Percentiles rank a stretch among this genome's conserved stretches.
These are phyloP conservation scores for Cygnus atratus DNA, from an alignment of 2,113 vertebrate genomes.

Conservation along the genomic window DNA sequence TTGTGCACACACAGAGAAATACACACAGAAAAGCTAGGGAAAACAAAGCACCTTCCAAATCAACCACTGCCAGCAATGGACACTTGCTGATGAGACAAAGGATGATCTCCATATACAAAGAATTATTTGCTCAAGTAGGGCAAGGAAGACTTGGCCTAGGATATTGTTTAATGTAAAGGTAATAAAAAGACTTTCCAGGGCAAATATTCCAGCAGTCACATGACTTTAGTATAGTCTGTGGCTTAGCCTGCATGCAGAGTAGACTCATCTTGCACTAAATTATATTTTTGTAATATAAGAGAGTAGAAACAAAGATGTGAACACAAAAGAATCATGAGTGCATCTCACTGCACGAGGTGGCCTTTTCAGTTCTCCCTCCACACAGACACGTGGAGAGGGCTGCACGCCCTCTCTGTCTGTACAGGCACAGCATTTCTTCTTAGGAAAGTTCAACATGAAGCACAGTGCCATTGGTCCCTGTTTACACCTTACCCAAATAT, in stretches of 20 bases:
- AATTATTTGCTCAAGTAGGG: neutral
- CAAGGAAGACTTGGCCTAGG: neutral
- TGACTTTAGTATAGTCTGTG: neutral
- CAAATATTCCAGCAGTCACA: neutral
- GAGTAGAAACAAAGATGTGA: neutral
- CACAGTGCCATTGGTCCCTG: neutral
- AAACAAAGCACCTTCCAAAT: neutral
- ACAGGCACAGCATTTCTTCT: neutral
- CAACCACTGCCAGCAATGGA: neutral
- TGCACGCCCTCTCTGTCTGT: neutral
- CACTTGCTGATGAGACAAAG: neutral
- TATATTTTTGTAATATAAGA: neutral
- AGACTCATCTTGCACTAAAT: neutral
- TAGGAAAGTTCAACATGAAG: neutral
- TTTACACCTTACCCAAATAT: neutral
- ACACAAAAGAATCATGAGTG: neutral
- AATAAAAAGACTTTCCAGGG: neutral
- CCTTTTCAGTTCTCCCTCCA: neutral
- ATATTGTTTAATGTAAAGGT: neutral
- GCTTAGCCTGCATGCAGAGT: neutral
- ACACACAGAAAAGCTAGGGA: neutral
- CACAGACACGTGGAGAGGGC: fast-evolving
- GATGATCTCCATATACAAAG: neutral
- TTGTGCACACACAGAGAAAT: neutral
- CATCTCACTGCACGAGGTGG: neutral